Base-by-base conservation (phyloP, 2,113 vertebrate species). In the Holacanthus passer region DNA sequence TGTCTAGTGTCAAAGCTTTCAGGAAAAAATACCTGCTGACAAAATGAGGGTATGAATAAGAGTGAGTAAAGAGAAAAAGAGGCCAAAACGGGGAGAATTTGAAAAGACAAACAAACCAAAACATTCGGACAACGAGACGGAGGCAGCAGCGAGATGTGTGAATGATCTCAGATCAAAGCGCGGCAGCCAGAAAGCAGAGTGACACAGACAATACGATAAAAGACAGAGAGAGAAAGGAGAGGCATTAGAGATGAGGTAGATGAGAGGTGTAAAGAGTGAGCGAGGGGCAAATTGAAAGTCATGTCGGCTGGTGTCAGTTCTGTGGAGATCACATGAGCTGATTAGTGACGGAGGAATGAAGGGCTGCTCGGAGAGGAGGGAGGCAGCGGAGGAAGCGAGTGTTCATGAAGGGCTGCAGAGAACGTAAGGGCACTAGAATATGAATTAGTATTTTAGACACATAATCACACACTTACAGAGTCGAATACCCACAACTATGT, bases 221-320 rank as follows among this genome's bases (percentile, higher is more conserved):
- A 45, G 50, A 73, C 43, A 56, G 47, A 78, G 13, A 52, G 14
- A 63, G 45, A 53, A 48, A 52, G 56, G 62, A 60, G 72, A 64
- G 69, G 68, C 16, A 45, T 70, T 63, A 70, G 48, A 58, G 73
- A 47, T 47, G 29, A 65, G 68, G 68, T 60, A 1, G 56, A 76
- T 10, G 10, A 65, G 71, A 16, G 39, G 27, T 50, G 39, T 56
- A 55, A 32, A 65, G 52, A 77, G 50, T 35, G 73, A 74, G 45
- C 0, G 0, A 47, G 56, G 83, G 63, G 35, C 56, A 60, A 73
- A 74, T 77, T 79, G 63, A 84, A 82, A 87, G 72, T 63, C 76
- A 7, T 63, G 43, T 71, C 37, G 48, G 75, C 58, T 53, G 62
- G 56, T 79, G 76, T 76, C 64, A n/a, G 20, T 58, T 67, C 73